A percentile compares a stretch with the other conserved stretches of the same genome.
These are phyloP conservation scores for Cynopterus sphinx DNA, from an alignment of 2,797 vertebrate genomes.

Conservation along the genomic window DNA sequence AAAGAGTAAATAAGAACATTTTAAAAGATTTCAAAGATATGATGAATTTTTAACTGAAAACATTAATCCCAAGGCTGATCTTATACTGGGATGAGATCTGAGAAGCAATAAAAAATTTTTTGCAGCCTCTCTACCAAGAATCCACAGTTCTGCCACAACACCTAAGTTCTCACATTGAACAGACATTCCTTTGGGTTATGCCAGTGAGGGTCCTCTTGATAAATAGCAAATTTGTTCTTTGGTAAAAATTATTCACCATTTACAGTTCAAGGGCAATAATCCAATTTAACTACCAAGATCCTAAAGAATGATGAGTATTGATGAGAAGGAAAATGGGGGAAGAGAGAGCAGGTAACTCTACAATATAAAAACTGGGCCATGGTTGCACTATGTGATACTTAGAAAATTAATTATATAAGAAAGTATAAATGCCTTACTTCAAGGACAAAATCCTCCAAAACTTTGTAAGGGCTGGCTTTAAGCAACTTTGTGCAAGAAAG, in stretches of 20 bases:
- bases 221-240: not conserved
- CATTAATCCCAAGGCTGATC: not conserved
- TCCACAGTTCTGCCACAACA: not conserved
- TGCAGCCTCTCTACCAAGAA: not conserved
- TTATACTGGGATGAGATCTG: not conserved
- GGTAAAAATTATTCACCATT: not conserved
- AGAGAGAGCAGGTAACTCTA: not conserved
- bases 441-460: not conserved
- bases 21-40: not conserved
- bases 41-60: conserved; percentile 22
- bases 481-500: not conserved
- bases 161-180: not conserved
- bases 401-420: not conserved
- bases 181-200: not conserved
- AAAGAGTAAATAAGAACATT: not conserved
- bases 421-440: not conserved
- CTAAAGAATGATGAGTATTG: not conserved
- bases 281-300: not conserved
- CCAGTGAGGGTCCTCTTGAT: not conserved
- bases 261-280: not conserved
- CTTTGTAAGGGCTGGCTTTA: not conserved
- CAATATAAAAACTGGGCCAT: not conserved
- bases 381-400: not conserved
- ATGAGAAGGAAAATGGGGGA: not conserved
- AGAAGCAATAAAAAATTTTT: not conserved